These are phyloP conservation scores for Drosophila aldrichi DNA, from an alignment of 2,888 invertebrate species.

Conservation along the genomic window DNA sequence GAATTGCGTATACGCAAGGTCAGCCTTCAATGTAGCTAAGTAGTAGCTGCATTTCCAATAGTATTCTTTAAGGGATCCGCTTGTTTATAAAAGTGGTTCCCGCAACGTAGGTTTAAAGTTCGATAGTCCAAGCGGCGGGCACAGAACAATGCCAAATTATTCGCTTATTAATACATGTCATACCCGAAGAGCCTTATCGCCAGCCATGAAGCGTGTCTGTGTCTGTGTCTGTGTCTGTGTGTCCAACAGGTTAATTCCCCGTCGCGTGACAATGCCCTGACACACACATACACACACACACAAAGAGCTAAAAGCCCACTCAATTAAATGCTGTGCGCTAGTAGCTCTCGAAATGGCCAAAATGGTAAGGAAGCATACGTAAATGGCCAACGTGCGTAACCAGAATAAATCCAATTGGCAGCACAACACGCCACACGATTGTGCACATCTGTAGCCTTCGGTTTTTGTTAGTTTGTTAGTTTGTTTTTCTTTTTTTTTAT, in stretches of 20 bases:
- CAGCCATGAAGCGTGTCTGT: constrained; percentile 34
- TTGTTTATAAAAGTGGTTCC: constrained; percentile 12
- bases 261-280: constrained; percentile 45
- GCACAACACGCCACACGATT: constrained; percentile 22
- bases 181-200: constrained; percentile 29
- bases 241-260: constrained; percentile 40
- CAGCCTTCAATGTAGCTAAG: neutral
- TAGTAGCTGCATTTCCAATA: neutral
- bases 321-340: neutral
- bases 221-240: constrained; percentile 45
- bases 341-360: constrained; percentile 10
- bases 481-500: neutral
- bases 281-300: neutral
- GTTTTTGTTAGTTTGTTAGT: constrained; percentile 12
- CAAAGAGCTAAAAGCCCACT: neutral
- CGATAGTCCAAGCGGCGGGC: constrained; percentile 31
- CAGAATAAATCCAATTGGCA: constrained; percentile 25
- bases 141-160: constrained; percentile 7
- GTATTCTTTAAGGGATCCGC: neutral
- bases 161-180: constrained; percentile 19
- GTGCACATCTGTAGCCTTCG: constrained; percentile 20
- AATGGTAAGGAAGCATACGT: constrained; percentile 11
- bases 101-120: constrained; percentile 33
- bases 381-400: constrained; percentile 11
- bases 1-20: constrained; percentile 7